These are phyloP conservation scores for Solenopsis invicta DNA, from an alignment of 1,140 invertebrate genomes.

Conservation along the genomic window DNA sequence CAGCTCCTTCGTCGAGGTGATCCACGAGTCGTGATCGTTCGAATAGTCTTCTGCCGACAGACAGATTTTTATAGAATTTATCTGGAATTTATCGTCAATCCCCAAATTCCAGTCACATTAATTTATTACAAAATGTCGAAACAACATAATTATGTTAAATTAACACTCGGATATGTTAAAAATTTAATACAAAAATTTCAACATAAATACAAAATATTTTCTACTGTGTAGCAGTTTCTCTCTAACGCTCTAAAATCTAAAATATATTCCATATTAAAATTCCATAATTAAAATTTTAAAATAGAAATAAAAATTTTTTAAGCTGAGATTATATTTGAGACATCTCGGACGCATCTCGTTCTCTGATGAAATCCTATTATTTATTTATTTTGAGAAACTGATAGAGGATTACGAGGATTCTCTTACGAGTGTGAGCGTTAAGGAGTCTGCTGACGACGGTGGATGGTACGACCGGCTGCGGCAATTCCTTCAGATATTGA, in stretches of 20 bases:
- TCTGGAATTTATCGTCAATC: background rate
- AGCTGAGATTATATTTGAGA: background rate
- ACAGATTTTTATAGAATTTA: background rate
- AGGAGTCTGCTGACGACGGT: slow-evolving; percentile 83
- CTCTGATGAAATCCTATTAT: background rate
- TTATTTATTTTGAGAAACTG: slow-evolving; percentile 24
- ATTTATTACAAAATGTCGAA: too few relatives aligned
- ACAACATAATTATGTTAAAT: too few relatives aligned
- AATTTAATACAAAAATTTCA: too few relatives aligned
- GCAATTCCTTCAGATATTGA: slow-evolving; percentile 87
- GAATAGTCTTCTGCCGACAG: slow-evolving; percentile 77
- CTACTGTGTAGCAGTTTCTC: background rate
- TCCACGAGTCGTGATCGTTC: slow-evolving; percentile 82
- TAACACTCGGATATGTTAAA: too few relatives aligned
- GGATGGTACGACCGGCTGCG: slow-evolving; percentile 85
- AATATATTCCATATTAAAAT: background rate
- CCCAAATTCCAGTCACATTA: too few relatives aligned
- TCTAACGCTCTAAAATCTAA: too few relatives aligned
- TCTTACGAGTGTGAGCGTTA: slow-evolving; percentile 82
- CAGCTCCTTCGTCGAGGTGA: slow-evolving; percentile 81
- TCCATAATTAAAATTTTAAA: too few relatives aligned
- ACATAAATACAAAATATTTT: too few relatives aligned
- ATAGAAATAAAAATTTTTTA: too few relatives aligned
- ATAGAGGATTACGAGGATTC: background rate
- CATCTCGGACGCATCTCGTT: background rate